Conservation (phyloP, 2,797 vertebrate genomes). For the Muraenolepis orangiensis region DNA sequence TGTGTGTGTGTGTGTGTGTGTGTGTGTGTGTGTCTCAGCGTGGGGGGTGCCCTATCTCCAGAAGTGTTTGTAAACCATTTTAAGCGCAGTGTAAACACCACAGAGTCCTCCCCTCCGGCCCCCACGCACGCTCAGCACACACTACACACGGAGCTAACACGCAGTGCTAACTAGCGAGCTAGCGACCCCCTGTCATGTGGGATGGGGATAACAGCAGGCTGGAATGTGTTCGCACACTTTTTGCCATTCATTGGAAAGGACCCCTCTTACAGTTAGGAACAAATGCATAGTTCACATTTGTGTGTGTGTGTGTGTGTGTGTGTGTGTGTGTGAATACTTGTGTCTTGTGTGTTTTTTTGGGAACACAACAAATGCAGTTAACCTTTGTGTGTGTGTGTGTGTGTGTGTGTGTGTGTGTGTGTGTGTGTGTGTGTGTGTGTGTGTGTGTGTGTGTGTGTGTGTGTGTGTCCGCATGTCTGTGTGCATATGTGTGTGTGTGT, state of each 20-base stretch:
- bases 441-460: background rate
- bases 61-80: conserved; percentile 77
- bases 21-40: background rate
- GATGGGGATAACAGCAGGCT: conserved; percentile 8
- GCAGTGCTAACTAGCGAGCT: conserved; percentile 20
- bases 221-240: background rate
- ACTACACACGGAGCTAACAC: conserved; percentile 41
- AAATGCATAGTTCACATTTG: background rate
- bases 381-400: background rate
- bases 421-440: background rate
- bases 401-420: background rate
- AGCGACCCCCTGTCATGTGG: background rate
- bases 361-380: no score
- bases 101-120: conserved; percentile 45
- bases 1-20: background rate
- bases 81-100: conserved; percentile 76
- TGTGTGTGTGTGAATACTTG: background rate
- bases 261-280: background rate
- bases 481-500: background rate
- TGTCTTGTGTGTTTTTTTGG: background rate
- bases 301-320: background rate
- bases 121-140: conserved; percentile 39
- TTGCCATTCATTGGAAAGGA: background rate
- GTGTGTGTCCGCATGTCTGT: background rate
- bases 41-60: conserved; percentile 7